A percentile compares a stretch with the other conserved stretches of the same genome.
phyloP scores from a whole-genome alignment of 1,140 invertebrate genomes.

The Hypothenemus hampei region DNA sequence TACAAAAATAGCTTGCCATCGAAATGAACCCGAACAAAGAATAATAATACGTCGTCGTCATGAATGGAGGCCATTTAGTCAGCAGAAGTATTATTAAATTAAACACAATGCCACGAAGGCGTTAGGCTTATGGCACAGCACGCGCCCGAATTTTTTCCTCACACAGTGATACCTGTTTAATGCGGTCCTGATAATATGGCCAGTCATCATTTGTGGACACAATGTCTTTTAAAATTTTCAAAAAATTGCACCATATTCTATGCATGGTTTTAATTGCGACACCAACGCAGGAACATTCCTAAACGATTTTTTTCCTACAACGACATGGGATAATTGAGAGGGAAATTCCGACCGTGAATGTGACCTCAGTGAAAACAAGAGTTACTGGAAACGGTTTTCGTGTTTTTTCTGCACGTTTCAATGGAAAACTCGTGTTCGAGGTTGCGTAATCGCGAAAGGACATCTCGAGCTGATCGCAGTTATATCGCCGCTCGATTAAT shows the following conservation, averaged over 20 bases:
- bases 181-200: not conserved
- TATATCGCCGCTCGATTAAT: not conserved
- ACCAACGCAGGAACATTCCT: constrained; percentile 12
- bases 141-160: constrained; percentile 31
- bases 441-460: constrained; percentile 8
- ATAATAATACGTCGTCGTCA: constrained; percentile 37
- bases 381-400: constrained; percentile 7
- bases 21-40: constrained; percentile 27
- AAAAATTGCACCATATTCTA: too few relatives aligned
- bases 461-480: constrained; percentile 8
- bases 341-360: constrained; percentile 18
- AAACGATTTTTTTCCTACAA: constrained; percentile 1
- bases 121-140: constrained; percentile 29
- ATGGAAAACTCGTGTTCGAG: constrained; percentile 20
- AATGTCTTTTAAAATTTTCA: too few relatives aligned
- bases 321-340: constrained; percentile 16
- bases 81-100: constrained; percentile 40
- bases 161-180: constrained; percentile 26
- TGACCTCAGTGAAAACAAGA: constrained; percentile 19
- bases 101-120: constrained; percentile 38
- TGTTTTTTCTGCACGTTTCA: constrained; percentile 3
- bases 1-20: constrained; percentile 28
- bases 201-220: constrained; percentile 7
- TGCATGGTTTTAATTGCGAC: too few relatives aligned
- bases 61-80: constrained; percentile 40